phyloP scores from a whole-genome alignment of 2,113 vertebrate genomes.

The Nothoprocta perdicaria region DNA sequence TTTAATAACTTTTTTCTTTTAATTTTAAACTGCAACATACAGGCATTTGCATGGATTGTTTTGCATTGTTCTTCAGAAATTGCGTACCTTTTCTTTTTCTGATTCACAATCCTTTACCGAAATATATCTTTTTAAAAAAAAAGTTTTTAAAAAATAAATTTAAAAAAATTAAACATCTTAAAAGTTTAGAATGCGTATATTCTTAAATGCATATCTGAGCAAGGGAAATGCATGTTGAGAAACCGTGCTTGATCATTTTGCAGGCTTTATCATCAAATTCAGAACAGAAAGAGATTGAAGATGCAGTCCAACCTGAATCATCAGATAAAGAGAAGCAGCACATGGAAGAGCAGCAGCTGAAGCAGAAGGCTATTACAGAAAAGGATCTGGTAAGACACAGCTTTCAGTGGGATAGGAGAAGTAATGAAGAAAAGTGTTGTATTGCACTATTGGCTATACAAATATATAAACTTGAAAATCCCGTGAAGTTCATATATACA shows the following conservation, averaged over 20 bases:
- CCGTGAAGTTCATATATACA: neutral
- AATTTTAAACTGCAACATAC: neutral
- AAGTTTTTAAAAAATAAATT: too few species aligned
- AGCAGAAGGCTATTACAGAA: constrained; percentile 88
- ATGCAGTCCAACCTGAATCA: neutral
- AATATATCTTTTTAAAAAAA: neutral
- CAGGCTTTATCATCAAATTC: constrained; percentile 71
- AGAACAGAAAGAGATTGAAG: constrained; percentile 21
- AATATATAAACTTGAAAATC: accelerated
- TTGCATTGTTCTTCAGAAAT: neutral
- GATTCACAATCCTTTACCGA: accelerated
- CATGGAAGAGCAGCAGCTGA: constrained; percentile 80
- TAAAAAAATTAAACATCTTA: neutral
- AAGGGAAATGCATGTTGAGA: neutral
- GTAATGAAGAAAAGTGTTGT: neutral
- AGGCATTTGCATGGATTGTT: neutral
- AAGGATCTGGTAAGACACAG: constrained; percentile 87
- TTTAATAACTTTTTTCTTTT: neutral
- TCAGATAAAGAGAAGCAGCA: constrained; percentile 66
- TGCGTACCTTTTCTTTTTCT: neutral
- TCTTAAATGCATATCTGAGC: neutral
- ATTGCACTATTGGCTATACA: neutral
- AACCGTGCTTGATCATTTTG: neutral
- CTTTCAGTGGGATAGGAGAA: neutral
- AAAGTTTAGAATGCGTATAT: neutral